Conservation (phyloP, 1,140 invertebrate species). For the Halyomorpha halys region DNA sequence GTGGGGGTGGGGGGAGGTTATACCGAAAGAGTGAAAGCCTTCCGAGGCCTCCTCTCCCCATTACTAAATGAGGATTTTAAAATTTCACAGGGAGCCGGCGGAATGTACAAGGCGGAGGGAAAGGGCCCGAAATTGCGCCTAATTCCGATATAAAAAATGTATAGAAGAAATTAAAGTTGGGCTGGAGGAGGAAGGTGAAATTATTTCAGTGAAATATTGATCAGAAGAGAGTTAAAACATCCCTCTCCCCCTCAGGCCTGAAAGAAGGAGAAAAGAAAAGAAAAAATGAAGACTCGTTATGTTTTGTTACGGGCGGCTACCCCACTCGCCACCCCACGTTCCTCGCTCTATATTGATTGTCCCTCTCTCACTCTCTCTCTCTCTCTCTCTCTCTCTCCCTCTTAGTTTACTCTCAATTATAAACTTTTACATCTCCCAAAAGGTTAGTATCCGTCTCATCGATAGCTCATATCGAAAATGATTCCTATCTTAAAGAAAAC, state of each 20-base stretch:
- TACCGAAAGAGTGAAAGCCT: neutral
- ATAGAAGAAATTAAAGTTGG: slow-evolving; percentile 11
- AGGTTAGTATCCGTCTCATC: no score
- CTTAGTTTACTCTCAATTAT: neutral
- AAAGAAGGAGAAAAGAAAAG: slow-evolving; percentile 2
- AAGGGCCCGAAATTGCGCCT: slow-evolving; percentile 1
- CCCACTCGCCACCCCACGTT: neutral
- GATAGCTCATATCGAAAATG: no score
- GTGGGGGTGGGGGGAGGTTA: neutral
- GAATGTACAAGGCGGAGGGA: slow-evolving; percentile 6
- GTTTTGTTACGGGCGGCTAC: slow-evolving; percentile 2
- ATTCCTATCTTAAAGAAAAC: no score
- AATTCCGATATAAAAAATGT: slow-evolving; percentile 11
- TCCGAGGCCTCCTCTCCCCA: neutral
- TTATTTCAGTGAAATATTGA: slow-evolving; percentile 12
- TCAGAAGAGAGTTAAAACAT: slow-evolving; percentile 7
- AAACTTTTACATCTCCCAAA: neutral
- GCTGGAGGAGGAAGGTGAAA: slow-evolving; percentile 4
- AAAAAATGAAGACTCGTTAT: slow-evolving; percentile 3
- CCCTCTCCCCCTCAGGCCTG: neutral
- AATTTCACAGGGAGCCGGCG: slow-evolving; percentile 3
- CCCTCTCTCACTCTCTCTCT: neutral
- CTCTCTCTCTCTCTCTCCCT: neutral
- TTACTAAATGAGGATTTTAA: slow-evolving; percentile 12
- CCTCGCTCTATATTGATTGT: neutral